These are phyloP conservation scores for Dicyrtoma fusca DNA, from an alignment of 2,888 invertebrate species.

Conservation along the genomic window DNA sequence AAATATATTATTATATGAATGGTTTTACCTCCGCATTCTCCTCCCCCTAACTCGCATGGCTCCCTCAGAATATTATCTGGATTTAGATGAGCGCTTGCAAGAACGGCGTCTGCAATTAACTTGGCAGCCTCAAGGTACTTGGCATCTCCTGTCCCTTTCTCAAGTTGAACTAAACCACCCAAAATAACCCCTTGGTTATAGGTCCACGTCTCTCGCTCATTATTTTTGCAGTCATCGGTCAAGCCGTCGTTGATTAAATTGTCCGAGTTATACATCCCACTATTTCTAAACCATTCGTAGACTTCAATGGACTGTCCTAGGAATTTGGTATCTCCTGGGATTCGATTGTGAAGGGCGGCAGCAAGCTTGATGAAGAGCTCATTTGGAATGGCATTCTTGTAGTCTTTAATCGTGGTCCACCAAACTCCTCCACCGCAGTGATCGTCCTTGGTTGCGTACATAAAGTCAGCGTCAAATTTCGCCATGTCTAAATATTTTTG, in stretches of 20 bases:
- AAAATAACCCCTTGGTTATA: conserved; percentile 54
- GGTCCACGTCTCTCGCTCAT: conserved; percentile 45
- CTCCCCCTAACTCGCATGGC: conserved; percentile 47
- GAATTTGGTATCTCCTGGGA: conserved; percentile 52
- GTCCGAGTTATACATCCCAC: conserved; percentile 51
- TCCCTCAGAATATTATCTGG: conserved; percentile 47
- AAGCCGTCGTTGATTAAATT: conserved; percentile 52
- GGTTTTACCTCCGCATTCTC: conserved; percentile 49
- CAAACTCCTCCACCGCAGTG: conserved; percentile 54
- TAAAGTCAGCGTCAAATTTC: conserved; percentile 48
- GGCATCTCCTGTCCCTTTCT: conserved; percentile 41
- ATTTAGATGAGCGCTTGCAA: conserved; percentile 44
- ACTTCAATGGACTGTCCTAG: conserved; percentile 48
- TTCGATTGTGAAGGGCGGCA: conserved; percentile 50
- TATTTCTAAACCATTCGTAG: conserved; percentile 47
- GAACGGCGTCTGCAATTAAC: conserved; percentile 50
- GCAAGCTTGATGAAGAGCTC: conserved; percentile 51
- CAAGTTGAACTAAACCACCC: conserved; percentile 49
- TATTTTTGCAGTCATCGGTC: conserved; percentile 46
- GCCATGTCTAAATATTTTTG: conserved; percentile 52
- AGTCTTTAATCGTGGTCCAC: conserved; percentile 48
- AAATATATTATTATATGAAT: too few species aligned
- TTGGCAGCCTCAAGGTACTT: conserved; percentile 44
- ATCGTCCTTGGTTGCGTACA: conserved; percentile 46
- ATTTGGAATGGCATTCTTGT: conserved; percentile 54